Evolutionary conservation across 2,113 vertebrate genomes (phyloP), one percentile per base, ranked within the genome.

Genomic region (Leucoraja erinaceus): DNA sequence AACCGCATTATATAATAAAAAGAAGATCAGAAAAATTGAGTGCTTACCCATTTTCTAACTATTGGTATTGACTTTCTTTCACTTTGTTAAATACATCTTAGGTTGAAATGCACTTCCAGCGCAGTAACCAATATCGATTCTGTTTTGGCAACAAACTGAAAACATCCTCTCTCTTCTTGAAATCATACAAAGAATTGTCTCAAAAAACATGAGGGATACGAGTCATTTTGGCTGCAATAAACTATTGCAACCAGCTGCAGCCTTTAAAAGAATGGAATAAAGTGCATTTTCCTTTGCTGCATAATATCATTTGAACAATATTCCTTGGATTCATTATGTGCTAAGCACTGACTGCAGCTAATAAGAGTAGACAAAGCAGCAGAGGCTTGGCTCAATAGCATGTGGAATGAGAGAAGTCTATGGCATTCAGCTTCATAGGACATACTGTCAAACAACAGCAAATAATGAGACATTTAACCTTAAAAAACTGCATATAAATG

Each of bases 21-120:
- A 93, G 63, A 93, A 54, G 38, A 28, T 28, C 22, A 70, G 81
- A 93, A 93, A 93, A 92, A 4, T 76, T 83, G 56, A 93, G 72
- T 84, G 63, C 72, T 93, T 68, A 22, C 77, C 63, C 81, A 28
- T 93, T 93, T 93, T 54, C 66, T 28, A 70, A 66, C n/a, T 93
- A 78, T 25, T 75, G 18, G 9, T 84, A 93, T 93, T 84, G 93
- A 84, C 84, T 93, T 83, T 33, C 77, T 83, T 84, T 93, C 93
- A 93, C 38, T 74, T 31, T 28, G 78, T 47, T 28, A 83, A 72
- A 70, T 83, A 54, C 61, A 47, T 93, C 68, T 47, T 47, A 93
- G 59, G 77, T 93, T 93, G 72, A 93, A 72, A 93, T 81, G 93
- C 93, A 83, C 79, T 93, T 93, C 38, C 63, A 93, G 61, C 83